Evolutionary conservation across 1,140 invertebrate genomes (phyloP).

Genomic region (Rhynchophorus ferrugineus): DNA sequence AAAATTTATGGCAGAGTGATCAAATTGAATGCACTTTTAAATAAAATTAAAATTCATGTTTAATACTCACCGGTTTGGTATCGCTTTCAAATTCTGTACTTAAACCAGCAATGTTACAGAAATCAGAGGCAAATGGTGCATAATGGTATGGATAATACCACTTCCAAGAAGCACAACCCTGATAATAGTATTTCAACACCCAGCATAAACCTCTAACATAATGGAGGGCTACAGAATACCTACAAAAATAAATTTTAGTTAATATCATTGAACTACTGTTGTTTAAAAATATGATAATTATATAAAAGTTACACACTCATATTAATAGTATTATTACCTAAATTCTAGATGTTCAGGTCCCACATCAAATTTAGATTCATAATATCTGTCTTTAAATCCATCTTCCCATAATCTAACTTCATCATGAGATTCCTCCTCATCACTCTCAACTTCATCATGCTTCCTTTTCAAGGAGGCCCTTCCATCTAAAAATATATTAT

Average conservation of each 20-base stretch:
- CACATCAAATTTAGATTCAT: conserved; percentile 95
- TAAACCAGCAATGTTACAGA: conserved; percentile 81
- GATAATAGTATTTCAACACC: conserved; percentile 98
- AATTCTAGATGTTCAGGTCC: conserved; percentile 72
- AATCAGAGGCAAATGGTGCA: conserved; percentile 99
- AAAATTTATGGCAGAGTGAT: too few species aligned
- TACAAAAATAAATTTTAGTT: conserved; percentile 31
- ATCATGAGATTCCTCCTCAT: conserved; percentile 78
- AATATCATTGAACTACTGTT: too few species aligned
- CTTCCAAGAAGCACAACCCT: conserved; percentile 98
- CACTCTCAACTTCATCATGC: conserved; percentile 49
- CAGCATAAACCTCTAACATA: conserved; percentile 96
- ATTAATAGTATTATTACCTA: conserved; percentile 44
- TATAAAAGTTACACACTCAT: neutral
- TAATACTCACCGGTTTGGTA: conserved; percentile 69
- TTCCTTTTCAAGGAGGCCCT: too few species aligned
- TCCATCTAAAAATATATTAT: too few species aligned
- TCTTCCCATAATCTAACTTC: conserved; percentile 95
- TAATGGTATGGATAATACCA: conserved; percentile 99
- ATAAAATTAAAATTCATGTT: too few species aligned
- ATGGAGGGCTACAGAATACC: conserved; percentile 83
- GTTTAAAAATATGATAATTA: too few species aligned
- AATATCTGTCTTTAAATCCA: conserved; percentile 97
- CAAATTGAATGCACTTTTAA: too few species aligned
- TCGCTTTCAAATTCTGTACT: conserved; percentile 81